Evolutionary conservation across 37 sponge, comb jelly and placozoan species (phyloP).

Genomic region (Agelas oroides): DNA sequence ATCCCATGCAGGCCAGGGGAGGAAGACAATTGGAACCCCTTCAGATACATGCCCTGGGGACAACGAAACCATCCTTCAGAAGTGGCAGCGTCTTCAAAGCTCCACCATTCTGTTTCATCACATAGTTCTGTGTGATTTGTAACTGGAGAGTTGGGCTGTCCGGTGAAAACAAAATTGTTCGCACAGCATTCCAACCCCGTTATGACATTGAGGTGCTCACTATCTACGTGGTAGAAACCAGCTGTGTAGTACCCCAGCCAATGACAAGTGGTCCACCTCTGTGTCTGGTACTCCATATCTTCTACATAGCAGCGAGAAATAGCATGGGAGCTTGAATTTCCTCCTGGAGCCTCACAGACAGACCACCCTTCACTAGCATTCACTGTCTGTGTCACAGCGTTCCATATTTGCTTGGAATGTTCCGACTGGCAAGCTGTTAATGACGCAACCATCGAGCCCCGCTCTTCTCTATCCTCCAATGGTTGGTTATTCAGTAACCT

Average conservation of each 20-base stretch:
- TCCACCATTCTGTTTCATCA: conserved; percentile 21
- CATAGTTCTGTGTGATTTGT: conserved; percentile 10
- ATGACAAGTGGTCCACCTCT: conserved; percentile 21
- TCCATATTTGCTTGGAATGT: conserved; percentile 13
- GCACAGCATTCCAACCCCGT: conserved; percentile 41
- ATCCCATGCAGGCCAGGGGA: background rate
- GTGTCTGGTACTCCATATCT: too few relatives aligned
- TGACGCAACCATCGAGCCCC: too few relatives aligned
- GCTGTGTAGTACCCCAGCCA: conserved; percentile 28
- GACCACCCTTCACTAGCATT: too few relatives aligned
- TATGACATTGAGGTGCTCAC: conserved; percentile 12
- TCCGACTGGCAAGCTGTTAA: too few relatives aligned
- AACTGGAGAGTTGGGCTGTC: conserved; percentile 7
- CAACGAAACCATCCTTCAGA: conserved; percentile 36
- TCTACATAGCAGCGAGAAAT: conserved; percentile 13
- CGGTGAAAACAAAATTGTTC: conserved; percentile 38
- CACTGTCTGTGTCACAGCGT: too few relatives aligned
- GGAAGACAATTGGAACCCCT: conserved; percentile 17
- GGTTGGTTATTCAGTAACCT: too few relatives aligned
- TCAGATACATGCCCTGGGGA: conserved; percentile 37
- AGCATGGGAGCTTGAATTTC: too few relatives aligned
- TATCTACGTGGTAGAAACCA: conserved; percentile 32
- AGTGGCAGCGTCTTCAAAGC: background rate
- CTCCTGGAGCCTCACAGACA: too few relatives aligned
- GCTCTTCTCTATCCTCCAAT: too few relatives aligned